These are phyloP conservation scores for Acipenser ruthenus DNA, from an alignment of 2,797 vertebrate genomes.

Conservation along the genomic window DNA sequence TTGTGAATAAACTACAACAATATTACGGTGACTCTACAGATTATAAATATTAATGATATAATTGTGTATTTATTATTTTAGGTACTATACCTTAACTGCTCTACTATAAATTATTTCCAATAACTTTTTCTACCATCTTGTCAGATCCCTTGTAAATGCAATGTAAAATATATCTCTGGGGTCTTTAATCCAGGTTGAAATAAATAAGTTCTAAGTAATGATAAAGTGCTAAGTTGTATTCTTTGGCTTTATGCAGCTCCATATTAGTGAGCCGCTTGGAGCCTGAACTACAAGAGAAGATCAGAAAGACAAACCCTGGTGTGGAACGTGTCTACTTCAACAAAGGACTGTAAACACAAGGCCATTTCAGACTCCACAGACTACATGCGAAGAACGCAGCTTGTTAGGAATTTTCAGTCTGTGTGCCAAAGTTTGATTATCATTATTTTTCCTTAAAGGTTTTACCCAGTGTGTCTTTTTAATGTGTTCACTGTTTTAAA, in stretches of 20 bases:
- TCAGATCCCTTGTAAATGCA: no score
- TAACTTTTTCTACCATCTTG: no score
- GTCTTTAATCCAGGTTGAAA: no score
- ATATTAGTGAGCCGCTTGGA: conserved; percentile 85
- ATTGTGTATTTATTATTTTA: no score
- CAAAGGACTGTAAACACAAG: conserved; percentile 81
- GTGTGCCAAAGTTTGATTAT: conserved; percentile 63
- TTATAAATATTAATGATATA: no score
- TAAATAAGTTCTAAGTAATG: no score
- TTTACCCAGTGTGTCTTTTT: conserved; percentile 24
- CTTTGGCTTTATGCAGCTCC: conserved; percentile 59
- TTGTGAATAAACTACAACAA: no score
- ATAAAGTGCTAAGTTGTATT: conserved; percentile 10
- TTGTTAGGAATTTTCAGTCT: conserved; percentile 43
- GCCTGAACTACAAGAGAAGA: conserved; percentile 81
- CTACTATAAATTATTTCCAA: no score
- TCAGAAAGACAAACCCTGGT: conserved; percentile 66
- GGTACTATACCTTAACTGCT: no score
- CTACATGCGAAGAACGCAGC: conserved; percentile 31
- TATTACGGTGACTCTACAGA: no score
- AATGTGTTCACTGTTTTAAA: conserved; percentile 27
- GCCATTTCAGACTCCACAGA: conserved; percentile 22
- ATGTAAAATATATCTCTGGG: no score
- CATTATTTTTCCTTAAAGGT: conserved; percentile 33
- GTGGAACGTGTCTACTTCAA: conserved; percentile 89